Evolutionary conservation across 1,140 invertebrate genomes (phyloP).

Genomic region (Hypothenemus hampei): DNA sequence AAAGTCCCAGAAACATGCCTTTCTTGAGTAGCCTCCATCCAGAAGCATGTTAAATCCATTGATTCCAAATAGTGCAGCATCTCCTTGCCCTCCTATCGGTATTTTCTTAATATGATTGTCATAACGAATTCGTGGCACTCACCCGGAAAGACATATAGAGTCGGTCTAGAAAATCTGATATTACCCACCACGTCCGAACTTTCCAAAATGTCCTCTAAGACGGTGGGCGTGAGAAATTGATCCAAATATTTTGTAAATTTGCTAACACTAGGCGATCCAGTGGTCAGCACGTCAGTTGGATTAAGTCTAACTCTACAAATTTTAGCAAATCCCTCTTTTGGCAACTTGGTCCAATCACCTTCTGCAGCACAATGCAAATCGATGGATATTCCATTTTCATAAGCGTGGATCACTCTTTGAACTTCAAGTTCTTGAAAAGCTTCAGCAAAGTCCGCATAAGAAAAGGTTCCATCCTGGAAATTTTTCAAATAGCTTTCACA

Average conservation of each 20-base stretch:
- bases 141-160: conserved; percentile 95
- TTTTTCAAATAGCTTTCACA: background rate
- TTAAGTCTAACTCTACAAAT: conserved; percentile 70
- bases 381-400: conserved; percentile 81
- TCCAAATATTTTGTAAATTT: conserved; percentile 73
- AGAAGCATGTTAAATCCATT: conserved; percentile 97
- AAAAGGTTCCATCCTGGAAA: conserved; percentile 87
- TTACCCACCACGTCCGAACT: conserved; percentile 94
- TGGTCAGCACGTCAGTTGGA: conserved; percentile 72
- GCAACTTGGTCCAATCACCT: conserved; percentile 80
- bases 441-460: conserved; percentile 82
- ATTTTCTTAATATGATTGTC: background rate
- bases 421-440: conserved; percentile 89
- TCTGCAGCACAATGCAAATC: conserved; percentile 80
- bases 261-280: conserved; percentile 67
- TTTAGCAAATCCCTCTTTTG: conserved; percentile 71
- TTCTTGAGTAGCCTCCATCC: conserved; percentile 90
- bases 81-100: conserved; percentile 62
- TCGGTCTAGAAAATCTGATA: conserved; percentile 92
- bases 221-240: conserved; percentile 68
- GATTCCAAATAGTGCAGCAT: conserved; percentile 94
- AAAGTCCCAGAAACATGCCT: conserved; percentile 97
- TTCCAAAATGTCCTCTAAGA: conserved; percentile 77
- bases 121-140: background rate
- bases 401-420: conserved; percentile 81